Conservation (phyloP, 2,797 vertebrate species). For the Pelobates cultripes region DNA sequence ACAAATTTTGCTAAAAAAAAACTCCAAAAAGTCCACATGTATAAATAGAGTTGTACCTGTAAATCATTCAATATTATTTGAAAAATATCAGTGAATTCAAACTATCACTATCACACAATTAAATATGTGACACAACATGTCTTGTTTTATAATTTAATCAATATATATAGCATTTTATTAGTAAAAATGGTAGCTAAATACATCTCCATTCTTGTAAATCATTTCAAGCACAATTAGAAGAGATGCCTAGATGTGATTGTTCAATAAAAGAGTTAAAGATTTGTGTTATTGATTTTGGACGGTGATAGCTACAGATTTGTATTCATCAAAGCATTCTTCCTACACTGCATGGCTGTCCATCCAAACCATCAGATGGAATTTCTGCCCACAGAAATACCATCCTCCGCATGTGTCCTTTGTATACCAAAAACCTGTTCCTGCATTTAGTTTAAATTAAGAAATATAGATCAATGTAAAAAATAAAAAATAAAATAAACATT, state of each 20-base stretch:
- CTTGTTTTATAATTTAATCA: no score
- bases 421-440: conserved; percentile 50
- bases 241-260: not conserved
- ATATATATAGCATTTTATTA: no score
- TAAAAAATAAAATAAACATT: not conserved
- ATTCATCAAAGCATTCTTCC: conserved; percentile 53
- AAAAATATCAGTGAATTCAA: no score
- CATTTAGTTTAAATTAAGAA: conserved; percentile 38
- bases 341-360: conserved; percentile 49
- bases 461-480: conserved; percentile 15
- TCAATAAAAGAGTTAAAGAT: conserved; percentile 26
- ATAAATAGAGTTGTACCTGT: no score
- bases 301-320: conserved; percentile 45
- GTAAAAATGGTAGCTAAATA: no score
- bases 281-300: conserved; percentile 53
- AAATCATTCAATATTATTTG: no score
- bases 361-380: conserved; percentile 55
- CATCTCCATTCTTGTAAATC: no score
- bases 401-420: conserved; percentile 52
- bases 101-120: no score
- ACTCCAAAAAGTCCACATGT: no score
- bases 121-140: no score
- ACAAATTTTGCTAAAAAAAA: no score
- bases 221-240: no score
- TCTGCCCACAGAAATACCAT: conserved; percentile 49